Evolutionary conservation across 2,113 vertebrate genomes (phyloP).

Genomic region (Ranitomeya variabilis): DNA sequence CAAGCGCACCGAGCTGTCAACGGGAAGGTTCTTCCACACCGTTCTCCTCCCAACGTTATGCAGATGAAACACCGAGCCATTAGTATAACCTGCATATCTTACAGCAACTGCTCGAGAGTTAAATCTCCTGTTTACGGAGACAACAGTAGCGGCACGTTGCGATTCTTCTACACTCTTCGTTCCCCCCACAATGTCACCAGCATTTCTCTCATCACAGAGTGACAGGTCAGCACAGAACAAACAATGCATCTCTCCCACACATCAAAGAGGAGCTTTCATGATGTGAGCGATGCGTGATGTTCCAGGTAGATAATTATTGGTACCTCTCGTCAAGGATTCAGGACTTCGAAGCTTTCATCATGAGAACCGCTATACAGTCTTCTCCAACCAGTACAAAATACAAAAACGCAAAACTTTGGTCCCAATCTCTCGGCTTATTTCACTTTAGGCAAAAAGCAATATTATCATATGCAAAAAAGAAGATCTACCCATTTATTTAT

Average conservation of each 20-base stretch:
- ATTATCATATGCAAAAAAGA: background rate
- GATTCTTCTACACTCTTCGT: background rate
- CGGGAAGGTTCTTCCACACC: background rate
- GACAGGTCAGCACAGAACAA: constrained; percentile 25
- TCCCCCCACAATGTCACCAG: constrained; percentile 25
- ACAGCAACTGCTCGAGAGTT: background rate
- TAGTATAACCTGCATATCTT: background rate
- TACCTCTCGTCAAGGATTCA: constrained; percentile 24
- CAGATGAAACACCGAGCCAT: background rate
- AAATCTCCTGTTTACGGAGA: constrained; percentile 19
- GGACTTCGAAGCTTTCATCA: background rate
- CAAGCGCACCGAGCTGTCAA: background rate
- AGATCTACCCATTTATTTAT: background rate
- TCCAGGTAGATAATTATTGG: constrained; percentile 34
- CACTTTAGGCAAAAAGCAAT: background rate
- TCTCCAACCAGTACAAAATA: background rate
- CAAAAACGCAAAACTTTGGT: background rate
- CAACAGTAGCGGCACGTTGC: background rate
- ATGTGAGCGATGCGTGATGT: constrained; percentile 19
- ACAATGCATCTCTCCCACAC: constrained; percentile 39
- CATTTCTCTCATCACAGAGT: constrained; percentile 14
- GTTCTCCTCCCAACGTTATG: background rate
- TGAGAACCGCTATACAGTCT: background rate
- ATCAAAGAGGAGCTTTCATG: constrained; percentile 28
- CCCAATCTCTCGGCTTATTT: background rate